Conservation (phyloP, 2,797 vertebrate species). For the Anableps anableps region DNA sequence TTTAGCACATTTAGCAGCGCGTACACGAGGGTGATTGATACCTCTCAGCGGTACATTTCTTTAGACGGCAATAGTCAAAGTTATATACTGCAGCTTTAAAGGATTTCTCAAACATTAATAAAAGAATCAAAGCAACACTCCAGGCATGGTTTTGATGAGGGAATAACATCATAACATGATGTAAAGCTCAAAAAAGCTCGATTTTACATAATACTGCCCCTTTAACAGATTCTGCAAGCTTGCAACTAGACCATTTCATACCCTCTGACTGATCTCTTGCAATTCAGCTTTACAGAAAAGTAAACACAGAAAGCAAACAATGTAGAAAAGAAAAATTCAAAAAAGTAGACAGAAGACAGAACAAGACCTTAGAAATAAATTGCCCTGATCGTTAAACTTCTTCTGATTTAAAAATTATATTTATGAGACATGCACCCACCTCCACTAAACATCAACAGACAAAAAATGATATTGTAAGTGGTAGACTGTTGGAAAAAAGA, state of each 20-base stretch:
- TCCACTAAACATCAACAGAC: not conserved
- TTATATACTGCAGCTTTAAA: no score
- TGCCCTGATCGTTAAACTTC: not conserved
- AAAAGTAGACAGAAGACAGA: not conserved
- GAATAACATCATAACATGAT: no score
- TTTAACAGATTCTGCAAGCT: constrained; percentile 8
- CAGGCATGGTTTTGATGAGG: no score
- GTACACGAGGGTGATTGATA: no score
- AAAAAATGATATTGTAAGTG: not conserved
- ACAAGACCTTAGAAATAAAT: not conserved
- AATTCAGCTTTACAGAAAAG: not conserved
- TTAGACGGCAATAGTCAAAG: no score
- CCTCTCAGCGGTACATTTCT: no score
- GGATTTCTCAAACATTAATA: no score
- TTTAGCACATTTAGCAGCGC: no score
- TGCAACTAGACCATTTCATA: not conserved
- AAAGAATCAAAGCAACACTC: no score
- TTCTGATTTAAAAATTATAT: not conserved
- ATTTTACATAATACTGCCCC: no score
- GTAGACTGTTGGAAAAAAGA: not conserved
- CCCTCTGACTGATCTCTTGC: not conserved
- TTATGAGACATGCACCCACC: not conserved
- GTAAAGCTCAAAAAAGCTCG: no score
- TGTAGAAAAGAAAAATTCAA: not conserved
- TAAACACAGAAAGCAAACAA: not conserved